Percentiles rank a stretch among this genome's conserved stretches.
phyloP scores from a whole-genome alignment of 2,888 invertebrate genomes.

The Microdon myrmicae region DNA sequence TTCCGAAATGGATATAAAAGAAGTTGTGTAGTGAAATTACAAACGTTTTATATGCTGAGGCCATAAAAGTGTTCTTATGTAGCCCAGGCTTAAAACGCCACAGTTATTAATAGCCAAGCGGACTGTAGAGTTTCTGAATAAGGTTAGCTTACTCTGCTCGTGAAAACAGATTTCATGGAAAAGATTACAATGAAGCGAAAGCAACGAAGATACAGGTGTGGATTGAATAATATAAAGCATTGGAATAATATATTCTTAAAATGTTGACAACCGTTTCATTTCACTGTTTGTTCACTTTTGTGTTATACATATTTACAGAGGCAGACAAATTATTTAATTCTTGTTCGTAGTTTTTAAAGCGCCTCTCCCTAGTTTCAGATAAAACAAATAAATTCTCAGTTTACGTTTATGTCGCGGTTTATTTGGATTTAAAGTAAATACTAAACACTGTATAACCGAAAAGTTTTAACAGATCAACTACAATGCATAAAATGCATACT shows the following conservation, averaged over 20 bases:
- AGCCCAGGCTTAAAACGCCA: conserved; percentile 31
- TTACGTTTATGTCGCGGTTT: neutral
- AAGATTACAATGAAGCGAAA: conserved; percentile 69
- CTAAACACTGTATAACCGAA: neutral
- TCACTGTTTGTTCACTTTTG: conserved; percentile 15
- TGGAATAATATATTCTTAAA: too few relatives aligned
- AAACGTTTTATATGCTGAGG: conserved; percentile 47
- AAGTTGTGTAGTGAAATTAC: conserved; percentile 26
- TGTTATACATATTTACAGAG: neutral
- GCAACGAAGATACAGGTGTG: conserved; percentile 72
- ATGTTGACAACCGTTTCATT: too few relatives aligned
- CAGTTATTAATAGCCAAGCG: conserved; percentile 30
- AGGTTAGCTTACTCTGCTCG: conserved; percentile 8
- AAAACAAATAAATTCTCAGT: neutral
- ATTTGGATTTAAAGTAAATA: neutral
- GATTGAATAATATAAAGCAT: neutral
- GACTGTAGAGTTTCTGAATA: conserved; percentile 22
- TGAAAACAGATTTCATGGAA: conserved; percentile 56
- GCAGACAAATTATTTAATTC: neutral
- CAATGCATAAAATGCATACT: too few relatives aligned
- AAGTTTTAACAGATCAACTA: too few relatives aligned
- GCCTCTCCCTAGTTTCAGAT: neutral
- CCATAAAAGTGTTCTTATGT: conserved; percentile 43
- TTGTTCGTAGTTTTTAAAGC: neutral
- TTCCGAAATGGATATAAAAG: too few relatives aligned